Percentiles rank a stretch among this genome's conserved stretches.
Evolutionary conservation across 2,113 vertebrate species (phyloP).

Genomic region (Elanoides forficatus): DNA sequence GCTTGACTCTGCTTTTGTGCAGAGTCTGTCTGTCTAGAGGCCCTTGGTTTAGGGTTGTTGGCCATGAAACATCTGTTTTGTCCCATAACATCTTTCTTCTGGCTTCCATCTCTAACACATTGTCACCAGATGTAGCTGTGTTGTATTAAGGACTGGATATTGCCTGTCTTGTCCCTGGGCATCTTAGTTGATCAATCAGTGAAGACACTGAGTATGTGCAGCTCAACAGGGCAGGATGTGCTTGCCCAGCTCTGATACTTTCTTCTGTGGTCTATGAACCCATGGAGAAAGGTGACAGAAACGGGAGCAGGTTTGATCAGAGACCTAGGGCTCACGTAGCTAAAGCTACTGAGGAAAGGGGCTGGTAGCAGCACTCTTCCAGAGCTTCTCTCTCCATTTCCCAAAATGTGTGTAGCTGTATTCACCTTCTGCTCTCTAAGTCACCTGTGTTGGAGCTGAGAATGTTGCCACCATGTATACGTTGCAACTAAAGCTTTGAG

Average conservation of each 20-base stretch:
- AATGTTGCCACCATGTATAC: fast-evolving
- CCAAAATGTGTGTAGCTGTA: not conserved
- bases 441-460: not conserved
- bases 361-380: not conserved
- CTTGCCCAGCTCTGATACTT: not conserved
- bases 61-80: not conserved
- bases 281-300: not conserved
- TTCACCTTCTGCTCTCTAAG: not conserved
- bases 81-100: not conserved
- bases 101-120: not conserved
- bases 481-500: not conserved
- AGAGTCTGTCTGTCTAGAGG: not conserved
- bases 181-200: not conserved
- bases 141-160: not conserved
- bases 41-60: not conserved
- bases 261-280: not conserved
- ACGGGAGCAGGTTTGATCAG: not conserved
- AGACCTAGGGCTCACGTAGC: not conserved
- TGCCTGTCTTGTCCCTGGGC: not conserved
- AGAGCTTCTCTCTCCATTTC: not conserved
- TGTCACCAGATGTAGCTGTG: not conserved
- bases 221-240: not conserved
- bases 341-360: constrained; percentile 5
- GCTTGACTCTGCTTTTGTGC: constrained; percentile 26
- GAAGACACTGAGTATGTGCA: not conserved